Percentiles rank a stretch among this genome's conserved stretches.
phyloP scores from a whole-genome alignment of 2,113 vertebrate genomes.

The Platichthys stellatus region DNA sequence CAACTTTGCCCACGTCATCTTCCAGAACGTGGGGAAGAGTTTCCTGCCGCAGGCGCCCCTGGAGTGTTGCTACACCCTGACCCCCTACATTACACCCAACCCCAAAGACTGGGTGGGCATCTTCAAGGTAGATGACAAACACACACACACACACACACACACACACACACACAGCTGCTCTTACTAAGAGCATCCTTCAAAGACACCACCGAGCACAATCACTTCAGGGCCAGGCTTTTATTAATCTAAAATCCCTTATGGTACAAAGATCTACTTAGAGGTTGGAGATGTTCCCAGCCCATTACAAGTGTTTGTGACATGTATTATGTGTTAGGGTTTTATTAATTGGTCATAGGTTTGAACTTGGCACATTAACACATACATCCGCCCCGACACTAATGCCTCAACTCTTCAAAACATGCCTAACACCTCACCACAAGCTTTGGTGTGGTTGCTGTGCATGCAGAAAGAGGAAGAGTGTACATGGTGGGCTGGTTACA shows the following conservation, averaged over 20 bases:
- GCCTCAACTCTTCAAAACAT: constrained; percentile 48
- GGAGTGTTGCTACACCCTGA: constrained; percentile 95
- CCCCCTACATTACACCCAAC: constrained; percentile 91
- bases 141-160: neutral
- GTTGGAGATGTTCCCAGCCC: constrained; percentile 16
- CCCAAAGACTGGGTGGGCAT: constrained; percentile 99
- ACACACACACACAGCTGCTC: constrained; percentile 15
- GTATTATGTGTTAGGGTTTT: constrained; percentile 49
- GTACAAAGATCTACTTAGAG: constrained; percentile 13
- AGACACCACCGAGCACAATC: neutral
- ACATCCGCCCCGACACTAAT: constrained; percentile 54
- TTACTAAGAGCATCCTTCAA: constrained; percentile 20
- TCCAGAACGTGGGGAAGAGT: constrained; percentile 98
- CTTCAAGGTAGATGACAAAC: constrained; percentile 88
- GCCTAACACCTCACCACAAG: constrained; percentile 50
- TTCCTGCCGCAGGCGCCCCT: constrained; percentile 94
- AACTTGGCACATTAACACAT: constrained; percentile 53
- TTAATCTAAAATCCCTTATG: constrained; percentile 16
- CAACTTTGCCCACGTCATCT: constrained; percentile 98
- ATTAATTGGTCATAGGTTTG: constrained; percentile 58
- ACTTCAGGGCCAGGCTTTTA: constrained; percentile 8
- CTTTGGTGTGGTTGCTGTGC: constrained; percentile 70
- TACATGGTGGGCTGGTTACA: constrained; percentile 60
- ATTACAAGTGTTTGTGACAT: constrained; percentile 48
- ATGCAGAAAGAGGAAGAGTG: constrained; percentile 58